Conservation (phyloP, 2,113 vertebrate genomes). For the Dromiciops gliroides region DNA sequence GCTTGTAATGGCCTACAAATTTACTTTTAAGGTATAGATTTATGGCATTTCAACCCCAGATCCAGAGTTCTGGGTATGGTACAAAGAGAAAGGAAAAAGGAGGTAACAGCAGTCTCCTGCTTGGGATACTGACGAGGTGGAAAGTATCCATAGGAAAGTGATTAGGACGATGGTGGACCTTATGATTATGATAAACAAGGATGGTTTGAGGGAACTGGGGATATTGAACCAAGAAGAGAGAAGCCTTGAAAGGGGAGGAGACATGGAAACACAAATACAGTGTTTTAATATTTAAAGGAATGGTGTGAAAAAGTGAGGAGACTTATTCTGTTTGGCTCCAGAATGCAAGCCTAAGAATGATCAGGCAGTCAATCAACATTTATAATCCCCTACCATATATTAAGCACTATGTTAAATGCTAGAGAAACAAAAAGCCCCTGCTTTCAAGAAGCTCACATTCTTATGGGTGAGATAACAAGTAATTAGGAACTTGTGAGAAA, state of each 20-base stretch:
- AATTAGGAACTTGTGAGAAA: too few relatives aligned
- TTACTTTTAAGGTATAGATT: neutral
- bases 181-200: neutral
- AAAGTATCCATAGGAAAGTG: neutral
- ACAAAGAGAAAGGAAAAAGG: neutral
- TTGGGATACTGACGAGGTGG: neutral
- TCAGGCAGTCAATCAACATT: neutral
- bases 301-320: neutral
- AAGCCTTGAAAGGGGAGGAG: neutral
- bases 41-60: neutral
- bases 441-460: too few relatives aligned
- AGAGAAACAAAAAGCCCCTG: too few relatives aligned
- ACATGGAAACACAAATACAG: neutral
- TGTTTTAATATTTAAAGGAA: neutral
- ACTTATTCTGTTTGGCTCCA: neutral
- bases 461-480: too few relatives aligned
- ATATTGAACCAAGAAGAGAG: neutral
- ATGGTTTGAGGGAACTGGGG: neutral
- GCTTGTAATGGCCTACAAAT: fast-evolving
- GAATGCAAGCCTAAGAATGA: neutral
- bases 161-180: neutral
- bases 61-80: neutral
- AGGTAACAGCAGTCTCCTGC: neutral
- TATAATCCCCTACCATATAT: neutral
- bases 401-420: too few relatives aligned